Evolutionary conservation across 1,140 invertebrate species (phyloP).

Genomic region (Papilio polyxenes): DNA sequence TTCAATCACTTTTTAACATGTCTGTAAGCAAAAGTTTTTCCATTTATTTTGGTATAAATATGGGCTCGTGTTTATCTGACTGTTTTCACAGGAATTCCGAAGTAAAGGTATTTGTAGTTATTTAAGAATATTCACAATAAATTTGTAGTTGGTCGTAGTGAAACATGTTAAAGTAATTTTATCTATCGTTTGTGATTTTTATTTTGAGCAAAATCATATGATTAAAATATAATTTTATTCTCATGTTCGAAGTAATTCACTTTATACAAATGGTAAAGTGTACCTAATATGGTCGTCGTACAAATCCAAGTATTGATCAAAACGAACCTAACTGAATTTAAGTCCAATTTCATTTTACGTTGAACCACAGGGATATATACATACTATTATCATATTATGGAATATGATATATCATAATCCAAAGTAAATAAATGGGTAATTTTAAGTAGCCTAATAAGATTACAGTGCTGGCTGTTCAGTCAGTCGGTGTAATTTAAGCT

Average conservation of each 20-base stretch:
- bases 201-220: no score
- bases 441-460: conserved; percentile 68
- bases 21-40: conserved; percentile 32
- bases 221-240: no score
- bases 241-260: no score
- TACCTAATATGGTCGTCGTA: no score
- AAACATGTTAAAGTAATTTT: not conserved
- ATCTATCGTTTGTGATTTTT: no score
- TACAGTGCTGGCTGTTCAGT: conserved; percentile 48
- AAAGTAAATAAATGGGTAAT: conserved; percentile 46
- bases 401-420: no score
- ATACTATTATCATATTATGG: not conserved
- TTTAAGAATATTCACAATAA: not conserved
- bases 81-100: conserved; percentile 48
- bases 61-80: conserved; percentile 62
- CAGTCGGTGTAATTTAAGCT: conserved; percentile 41
- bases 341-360: not conserved
- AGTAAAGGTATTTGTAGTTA: conserved; percentile 47
- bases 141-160: not conserved
- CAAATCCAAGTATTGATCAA: no score
- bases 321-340: no score
- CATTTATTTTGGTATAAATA: conserved; percentile 45
- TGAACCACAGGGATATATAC: not conserved
- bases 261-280: no score
- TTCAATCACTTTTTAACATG: conserved; percentile 45